A percentile compares a stretch with the other conserved stretches of the same genome.
phyloP scores from a whole-genome alignment of 1,140 invertebrate genomes.

The Meteorus sp. region DNA sequence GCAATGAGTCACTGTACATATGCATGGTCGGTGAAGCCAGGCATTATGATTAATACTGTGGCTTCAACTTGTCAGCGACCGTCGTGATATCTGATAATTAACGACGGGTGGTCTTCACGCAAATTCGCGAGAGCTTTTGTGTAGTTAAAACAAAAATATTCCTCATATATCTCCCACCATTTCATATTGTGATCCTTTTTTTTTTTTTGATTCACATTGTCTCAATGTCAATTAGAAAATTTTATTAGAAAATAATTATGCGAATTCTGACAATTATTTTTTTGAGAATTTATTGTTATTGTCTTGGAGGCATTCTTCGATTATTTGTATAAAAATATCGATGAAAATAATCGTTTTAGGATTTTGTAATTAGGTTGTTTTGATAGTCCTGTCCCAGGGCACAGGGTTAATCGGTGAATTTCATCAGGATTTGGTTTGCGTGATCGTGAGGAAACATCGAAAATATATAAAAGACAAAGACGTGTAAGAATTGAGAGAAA shows the following conservation, averaged over 20 bases:
- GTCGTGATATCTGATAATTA: slow-evolving; percentile 38
- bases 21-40: slow-evolving; percentile 8
- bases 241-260: no score
- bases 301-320: no score
- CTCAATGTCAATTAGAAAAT: no score
- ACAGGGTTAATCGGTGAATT: neutral
- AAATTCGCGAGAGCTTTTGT: slow-evolving; percentile 5
- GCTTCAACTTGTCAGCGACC: slow-evolving; percentile 36
- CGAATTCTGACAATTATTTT: no score
- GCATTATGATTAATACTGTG: slow-evolving; percentile 42
- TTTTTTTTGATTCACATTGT: neutral
- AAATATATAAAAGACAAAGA: neutral
- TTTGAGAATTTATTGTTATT: no score
- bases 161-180: neutral
- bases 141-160: slow-evolving; percentile 4
- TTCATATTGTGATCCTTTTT: neutral
- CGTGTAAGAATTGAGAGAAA: neutral
- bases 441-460: neutral
- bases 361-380: no score
- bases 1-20: neutral
- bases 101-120: slow-evolving; percentile 4
- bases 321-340: no score
- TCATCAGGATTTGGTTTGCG: slow-evolving; percentile 1
- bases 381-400: no score
- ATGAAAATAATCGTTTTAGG: no score